phyloP scores from a whole-genome alignment of 2,113 vertebrate species.

The Notothenia coriiceps region DNA sequence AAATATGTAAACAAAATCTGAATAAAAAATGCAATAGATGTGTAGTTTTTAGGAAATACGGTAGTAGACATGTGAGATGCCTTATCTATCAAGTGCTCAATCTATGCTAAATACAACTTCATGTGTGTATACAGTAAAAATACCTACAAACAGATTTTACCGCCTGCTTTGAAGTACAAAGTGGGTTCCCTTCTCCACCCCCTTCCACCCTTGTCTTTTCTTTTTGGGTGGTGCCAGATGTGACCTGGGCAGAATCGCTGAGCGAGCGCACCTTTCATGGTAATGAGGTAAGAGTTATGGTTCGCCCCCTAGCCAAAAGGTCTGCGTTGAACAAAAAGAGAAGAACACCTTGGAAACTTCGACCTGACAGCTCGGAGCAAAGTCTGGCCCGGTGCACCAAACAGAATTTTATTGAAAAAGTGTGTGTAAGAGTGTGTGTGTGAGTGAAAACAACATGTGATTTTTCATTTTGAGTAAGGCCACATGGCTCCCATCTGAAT shows the following conservation, averaged over 20 bases:
- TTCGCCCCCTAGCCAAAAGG: constrained; percentile 51
- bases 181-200: constrained; percentile 7
- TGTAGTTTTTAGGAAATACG: too few species aligned
- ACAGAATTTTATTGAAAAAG: constrained; percentile 63
- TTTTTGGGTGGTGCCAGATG: constrained; percentile 75
- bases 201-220: not conserved
- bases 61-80: not conserved
- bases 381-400: constrained; percentile 21
- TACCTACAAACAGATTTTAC: constrained; percentile 42
- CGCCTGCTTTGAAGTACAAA: constrained; percentile 76
- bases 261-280: constrained; percentile 72
- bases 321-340: constrained; percentile 64
- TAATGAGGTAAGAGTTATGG: constrained; percentile 74
- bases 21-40: too few species aligned
- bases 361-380: constrained; percentile 48
- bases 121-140: constrained; percentile 32
- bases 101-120: constrained; percentile 22
- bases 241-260: constrained; percentile 68
- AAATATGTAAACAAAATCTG: too few species aligned
- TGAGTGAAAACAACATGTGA: constrained; percentile 18
- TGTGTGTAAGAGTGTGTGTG: constrained; percentile 41
- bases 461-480: constrained; percentile 27
- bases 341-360: constrained; percentile 61
- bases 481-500: constrained; percentile 41
- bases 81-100: constrained; percentile 5